Evolutionary conservation across 2,888 invertebrate genomes (phyloP).

Genomic region (Phorcus lineatus): DNA sequence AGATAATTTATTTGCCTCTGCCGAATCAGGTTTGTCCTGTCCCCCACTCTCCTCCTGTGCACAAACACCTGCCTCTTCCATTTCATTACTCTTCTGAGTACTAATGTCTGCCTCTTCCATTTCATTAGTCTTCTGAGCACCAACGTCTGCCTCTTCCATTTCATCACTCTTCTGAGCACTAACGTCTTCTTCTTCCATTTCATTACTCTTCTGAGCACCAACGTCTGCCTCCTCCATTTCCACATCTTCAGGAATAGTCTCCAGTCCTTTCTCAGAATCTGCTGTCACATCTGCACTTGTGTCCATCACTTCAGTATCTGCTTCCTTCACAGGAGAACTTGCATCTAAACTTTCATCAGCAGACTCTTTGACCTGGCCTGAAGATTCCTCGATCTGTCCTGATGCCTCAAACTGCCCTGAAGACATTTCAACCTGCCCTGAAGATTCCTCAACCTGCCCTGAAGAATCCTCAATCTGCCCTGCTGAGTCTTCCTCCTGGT

Average conservation of each 20-base stretch:
- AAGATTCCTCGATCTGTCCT: no score
- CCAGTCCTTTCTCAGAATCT: background rate
- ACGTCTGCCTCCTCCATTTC: background rate
- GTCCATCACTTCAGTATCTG: background rate
- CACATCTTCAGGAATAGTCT: background rate
- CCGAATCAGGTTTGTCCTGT: slow-evolving; percentile 35
- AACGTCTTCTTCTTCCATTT: background rate
- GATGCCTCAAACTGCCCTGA: no score
- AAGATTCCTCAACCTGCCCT: no score
- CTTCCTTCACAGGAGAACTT: background rate
- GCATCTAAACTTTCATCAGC: background rate
- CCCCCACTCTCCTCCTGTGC: slow-evolving; percentile 34
- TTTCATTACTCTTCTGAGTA: background rate
- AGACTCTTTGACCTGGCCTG: background rate
- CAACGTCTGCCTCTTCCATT: background rate
- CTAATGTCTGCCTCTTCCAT: background rate
- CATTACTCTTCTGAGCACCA: background rate
- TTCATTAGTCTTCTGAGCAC: background rate
- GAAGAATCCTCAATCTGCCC: background rate
- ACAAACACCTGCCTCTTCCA: background rate
- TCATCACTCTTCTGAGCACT: background rate
- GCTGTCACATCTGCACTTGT: background rate
- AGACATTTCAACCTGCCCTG: background rate
- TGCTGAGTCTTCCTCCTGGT: background rate
- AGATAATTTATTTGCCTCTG: slow-evolving; percentile 22